Percentiles rank a stretch among this genome's conserved stretches.
Evolutionary conservation across 2,888 invertebrate genomes (phyloP).

Genomic region (Blomia tropicalis): DNA sequence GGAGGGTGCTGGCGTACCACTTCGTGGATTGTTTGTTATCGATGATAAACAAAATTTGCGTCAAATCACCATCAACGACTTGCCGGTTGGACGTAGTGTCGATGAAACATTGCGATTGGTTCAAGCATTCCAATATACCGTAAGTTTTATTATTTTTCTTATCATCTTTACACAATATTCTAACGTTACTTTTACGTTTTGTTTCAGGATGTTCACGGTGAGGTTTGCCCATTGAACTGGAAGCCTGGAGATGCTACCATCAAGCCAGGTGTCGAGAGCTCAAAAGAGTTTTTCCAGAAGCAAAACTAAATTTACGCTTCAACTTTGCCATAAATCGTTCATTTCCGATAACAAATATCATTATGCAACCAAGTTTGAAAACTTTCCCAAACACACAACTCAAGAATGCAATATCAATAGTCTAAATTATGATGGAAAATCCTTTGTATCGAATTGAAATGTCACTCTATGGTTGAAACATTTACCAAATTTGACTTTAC

Average conservation of each 20-base stretch:
- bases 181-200: neutral
- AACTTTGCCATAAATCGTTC: too few species aligned
- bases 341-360: too few species aligned
- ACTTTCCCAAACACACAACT: too few species aligned
- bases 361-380: too few species aligned
- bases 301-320: slow-evolving; percentile 6
- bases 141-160: neutral
- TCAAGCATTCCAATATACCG: slow-evolving; percentile 87
- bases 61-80: slow-evolving; percentile 91
- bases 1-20: slow-evolving; percentile 73
- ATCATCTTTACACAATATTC: neutral
- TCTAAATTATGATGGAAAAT: too few species aligned
- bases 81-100: slow-evolving; percentile 79
- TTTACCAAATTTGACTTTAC: too few species aligned
- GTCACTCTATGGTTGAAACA: too few species aligned
- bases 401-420: too few species aligned
- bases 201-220: slow-evolving; percentile 19
- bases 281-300: slow-evolving; percentile 57
- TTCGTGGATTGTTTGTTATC: slow-evolving; percentile 79
- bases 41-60: slow-evolving; percentile 69
- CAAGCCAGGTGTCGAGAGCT: slow-evolving; percentile 64
- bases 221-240: slow-evolving; percentile 72
- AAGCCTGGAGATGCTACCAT: slow-evolving; percentile 78
- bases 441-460: too few species aligned
- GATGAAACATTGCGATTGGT: slow-evolving; percentile 83